These are phyloP conservation scores for Hirtodrosophila histrioides DNA, from an alignment of 2,888 invertebrate genomes.

Conservation along the genomic window DNA sequence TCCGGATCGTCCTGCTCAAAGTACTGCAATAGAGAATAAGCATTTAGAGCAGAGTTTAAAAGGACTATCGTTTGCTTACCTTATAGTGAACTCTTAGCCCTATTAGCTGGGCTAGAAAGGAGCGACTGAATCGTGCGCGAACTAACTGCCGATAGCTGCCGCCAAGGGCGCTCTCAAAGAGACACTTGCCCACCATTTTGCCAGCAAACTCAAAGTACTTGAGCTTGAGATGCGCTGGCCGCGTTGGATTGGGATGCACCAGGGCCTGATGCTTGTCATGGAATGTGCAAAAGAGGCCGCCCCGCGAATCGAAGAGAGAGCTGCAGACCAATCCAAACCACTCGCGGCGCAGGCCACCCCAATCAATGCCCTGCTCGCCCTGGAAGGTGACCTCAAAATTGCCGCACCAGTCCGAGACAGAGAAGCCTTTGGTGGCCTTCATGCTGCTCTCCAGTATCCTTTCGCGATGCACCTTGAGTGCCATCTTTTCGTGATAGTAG, in stretches of 20 bases:
- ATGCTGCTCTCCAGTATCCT: constrained; percentile 92
- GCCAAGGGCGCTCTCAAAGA: constrained; percentile 96
- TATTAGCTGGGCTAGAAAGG: constrained; percentile 97
- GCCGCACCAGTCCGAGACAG: constrained; percentile 96
- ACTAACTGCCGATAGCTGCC: constrained; percentile 95
- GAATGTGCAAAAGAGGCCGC: constrained; percentile 93
- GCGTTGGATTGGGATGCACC: constrained; percentile 94
- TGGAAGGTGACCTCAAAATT: constrained; percentile 96
- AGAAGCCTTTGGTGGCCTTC: constrained; percentile 93
- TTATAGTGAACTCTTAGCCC: constrained; percentile 96
- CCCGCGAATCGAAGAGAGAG: constrained; percentile 92
- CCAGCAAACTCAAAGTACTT: constrained; percentile 97
- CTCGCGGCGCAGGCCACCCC: constrained; percentile 96
- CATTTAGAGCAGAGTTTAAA: neutral
- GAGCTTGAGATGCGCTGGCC: constrained; percentile 91
- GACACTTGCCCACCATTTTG: constrained; percentile 96
- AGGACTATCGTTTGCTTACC: constrained; percentile 84
- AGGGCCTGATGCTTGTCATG: constrained; percentile 94
- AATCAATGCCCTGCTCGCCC: constrained; percentile 97
- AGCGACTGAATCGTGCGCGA: constrained; percentile 94
- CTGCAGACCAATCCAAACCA: constrained; percentile 97
- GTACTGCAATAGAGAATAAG: constrained; percentile 86
- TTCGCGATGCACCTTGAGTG: constrained; percentile 92
- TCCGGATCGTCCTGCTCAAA: constrained; percentile 98
- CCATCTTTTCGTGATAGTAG: constrained; percentile 93